These are phyloP conservation scores for Aquatica leii DNA, from an alignment of 2,888 invertebrate genomes.

Conservation along the genomic window DNA sequence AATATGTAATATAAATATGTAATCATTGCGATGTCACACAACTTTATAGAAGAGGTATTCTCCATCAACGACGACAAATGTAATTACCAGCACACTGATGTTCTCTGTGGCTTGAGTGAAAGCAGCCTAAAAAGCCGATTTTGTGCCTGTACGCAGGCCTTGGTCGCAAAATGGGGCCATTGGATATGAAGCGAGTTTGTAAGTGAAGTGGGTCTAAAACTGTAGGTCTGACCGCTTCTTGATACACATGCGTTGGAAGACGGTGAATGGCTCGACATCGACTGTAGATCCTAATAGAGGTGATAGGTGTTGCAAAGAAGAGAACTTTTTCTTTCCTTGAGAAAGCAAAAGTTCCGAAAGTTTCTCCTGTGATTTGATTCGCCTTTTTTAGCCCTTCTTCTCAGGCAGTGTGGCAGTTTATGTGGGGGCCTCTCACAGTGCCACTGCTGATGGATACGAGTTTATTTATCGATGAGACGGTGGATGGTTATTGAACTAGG, in stretches of 20 bases:
- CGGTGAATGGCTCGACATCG: conserved; percentile 2
- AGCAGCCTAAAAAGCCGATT: conserved; percentile 32
- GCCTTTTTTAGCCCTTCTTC: conserved; percentile 39
- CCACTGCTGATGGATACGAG: conserved; percentile 37
- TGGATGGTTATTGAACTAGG: too few relatives aligned
- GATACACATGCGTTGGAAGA: conserved; percentile 42
- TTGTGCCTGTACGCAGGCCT: conserved; percentile 41
- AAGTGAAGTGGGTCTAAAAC: too few relatives aligned
- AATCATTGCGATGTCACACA: too few relatives aligned
- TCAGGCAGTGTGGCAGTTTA: too few relatives aligned
- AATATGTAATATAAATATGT: too few relatives aligned
- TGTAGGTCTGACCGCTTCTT: conserved; percentile 33
- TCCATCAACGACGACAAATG: conserved; percentile 8
- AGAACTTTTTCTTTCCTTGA: too few relatives aligned
- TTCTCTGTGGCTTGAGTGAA: too few relatives aligned
- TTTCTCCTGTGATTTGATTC: conserved; percentile 18
- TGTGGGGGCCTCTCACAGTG: conserved; percentile 27
- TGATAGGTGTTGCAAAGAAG: conserved; percentile 20
- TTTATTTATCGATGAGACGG: too few relatives aligned
- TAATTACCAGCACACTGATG: too few relatives aligned
- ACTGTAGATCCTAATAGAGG: conserved; percentile 20
- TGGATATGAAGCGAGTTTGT: too few relatives aligned
- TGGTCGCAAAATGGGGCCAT: conserved; percentile 34
- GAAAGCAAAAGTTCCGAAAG: conserved; percentile 24
- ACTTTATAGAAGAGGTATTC: too few relatives aligned